phyloP scores from a whole-genome alignment of 2,888 invertebrate species.

The Microchrysa polita region DNA sequence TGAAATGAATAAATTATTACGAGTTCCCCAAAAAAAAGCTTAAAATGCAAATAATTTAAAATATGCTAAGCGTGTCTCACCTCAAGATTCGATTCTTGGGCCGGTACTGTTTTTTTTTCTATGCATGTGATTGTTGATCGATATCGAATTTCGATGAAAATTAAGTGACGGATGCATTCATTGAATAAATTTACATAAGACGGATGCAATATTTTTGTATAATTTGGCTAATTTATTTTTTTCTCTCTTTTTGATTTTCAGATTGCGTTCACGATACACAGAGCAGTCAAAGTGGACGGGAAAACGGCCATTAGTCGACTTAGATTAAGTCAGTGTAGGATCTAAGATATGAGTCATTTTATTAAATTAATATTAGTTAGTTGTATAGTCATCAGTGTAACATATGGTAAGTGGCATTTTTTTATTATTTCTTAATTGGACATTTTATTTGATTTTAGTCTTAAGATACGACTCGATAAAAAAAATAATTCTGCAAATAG shows the following conservation, averaged over 20 bases:
- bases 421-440: neutral
- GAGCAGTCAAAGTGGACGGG: constrained; percentile 9
- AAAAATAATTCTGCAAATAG: neutral
- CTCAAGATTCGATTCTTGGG: too few species aligned
- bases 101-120: too few species aligned
- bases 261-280: neutral
- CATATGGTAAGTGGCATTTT: constrained; percentile 46
- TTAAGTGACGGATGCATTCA: too few species aligned
- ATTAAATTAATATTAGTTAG: constrained; percentile 47
- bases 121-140: too few species aligned
- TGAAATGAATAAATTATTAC: too few species aligned
- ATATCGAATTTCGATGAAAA: too few species aligned
- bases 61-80: too few species aligned
- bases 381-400: constrained; percentile 48
- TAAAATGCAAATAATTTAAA: too few species aligned
- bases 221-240: constrained; percentile 10
- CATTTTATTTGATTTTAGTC: too few species aligned
- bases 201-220: neutral
- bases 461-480: too few species aligned
- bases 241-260: constrained; percentile 38
- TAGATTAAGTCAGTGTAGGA: constrained; percentile 38
- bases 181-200: too few species aligned
- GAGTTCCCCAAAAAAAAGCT: too few species aligned
- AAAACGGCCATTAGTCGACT: constrained; percentile 8
- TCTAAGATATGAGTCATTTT: constrained; percentile 44